A percentile compares a stretch with the other conserved stretches of the same genome.
Conservation (phyloP, 2,797 vertebrate species). For the Cheirogaleus major region DNA sequence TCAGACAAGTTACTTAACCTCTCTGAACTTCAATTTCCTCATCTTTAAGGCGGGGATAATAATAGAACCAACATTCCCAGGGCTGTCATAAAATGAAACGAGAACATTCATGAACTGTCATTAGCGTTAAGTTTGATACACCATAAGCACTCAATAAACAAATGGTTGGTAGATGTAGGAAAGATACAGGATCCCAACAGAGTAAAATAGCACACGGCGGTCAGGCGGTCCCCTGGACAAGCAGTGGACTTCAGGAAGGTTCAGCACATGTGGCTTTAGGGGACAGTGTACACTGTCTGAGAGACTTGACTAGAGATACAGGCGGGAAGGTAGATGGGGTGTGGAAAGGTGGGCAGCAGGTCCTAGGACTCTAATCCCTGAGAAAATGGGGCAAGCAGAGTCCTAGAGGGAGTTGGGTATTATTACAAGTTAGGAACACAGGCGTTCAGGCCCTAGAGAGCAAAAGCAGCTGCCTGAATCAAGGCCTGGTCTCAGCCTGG, state of each 20-base stretch:
- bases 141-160: background rate
- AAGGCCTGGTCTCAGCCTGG: background rate
- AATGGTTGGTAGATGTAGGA: background rate
- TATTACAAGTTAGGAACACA: background rate
- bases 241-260: background rate
- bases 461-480: background rate
- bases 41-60: constrained; percentile 21
- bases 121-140: background rate
- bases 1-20: constrained; percentile 11
- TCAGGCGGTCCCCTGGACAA: too few species aligned
- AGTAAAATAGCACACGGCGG: background rate
- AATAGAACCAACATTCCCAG: background rate
- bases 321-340: background rate
- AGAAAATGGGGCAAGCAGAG: background rate
- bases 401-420: background rate
- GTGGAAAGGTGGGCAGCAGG: background rate
- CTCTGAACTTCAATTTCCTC: constrained; percentile 37
- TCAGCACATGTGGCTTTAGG: accelerated
- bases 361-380: background rate
- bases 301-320: background rate
- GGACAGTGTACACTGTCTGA: background rate
- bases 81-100: background rate
- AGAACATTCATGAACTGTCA: background rate
- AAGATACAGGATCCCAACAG: background rate
- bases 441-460: background rate